These are phyloP conservation scores for Varroa destructor DNA, from an alignment of 1,140 invertebrate genomes.

Conservation along the genomic window DNA sequence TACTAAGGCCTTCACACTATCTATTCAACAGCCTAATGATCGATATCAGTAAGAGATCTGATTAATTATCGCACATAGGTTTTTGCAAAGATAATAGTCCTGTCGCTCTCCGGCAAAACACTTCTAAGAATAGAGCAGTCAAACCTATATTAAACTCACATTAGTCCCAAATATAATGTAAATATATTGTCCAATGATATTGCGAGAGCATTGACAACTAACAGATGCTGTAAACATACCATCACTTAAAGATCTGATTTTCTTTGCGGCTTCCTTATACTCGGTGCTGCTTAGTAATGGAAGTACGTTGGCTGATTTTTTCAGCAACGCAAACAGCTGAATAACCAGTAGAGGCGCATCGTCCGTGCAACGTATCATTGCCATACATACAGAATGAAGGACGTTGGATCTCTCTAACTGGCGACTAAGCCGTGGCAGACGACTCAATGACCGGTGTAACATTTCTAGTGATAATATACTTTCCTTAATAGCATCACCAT, in stretches of 20 bases:
- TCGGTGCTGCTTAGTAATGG: not conserved
- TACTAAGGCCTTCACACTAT: too few species aligned
- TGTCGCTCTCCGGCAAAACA: too few species aligned
- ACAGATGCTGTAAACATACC: not conserved
- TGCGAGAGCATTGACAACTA: too few species aligned
- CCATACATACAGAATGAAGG: not conserved
- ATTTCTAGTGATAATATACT: not conserved
- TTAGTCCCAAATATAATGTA: too few species aligned
- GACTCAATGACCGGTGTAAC: slow-evolving; percentile 2
- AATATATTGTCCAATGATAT: too few species aligned
- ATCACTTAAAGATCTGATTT: not conserved
- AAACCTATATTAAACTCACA: too few species aligned
- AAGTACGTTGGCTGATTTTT: not conserved
- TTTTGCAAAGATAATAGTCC: too few species aligned
- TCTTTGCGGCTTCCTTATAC: slow-evolving; percentile 7
- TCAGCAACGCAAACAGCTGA: not conserved
- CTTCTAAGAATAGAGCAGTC: too few species aligned
- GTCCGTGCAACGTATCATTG: not conserved
- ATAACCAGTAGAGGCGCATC: not conserved
- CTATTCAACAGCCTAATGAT: too few species aligned
- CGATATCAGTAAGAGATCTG: too few species aligned
- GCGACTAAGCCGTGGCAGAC: not conserved
- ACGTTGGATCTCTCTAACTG: not conserved
- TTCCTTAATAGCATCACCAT: not conserved
- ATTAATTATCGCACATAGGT: too few species aligned